phyloP scores from a whole-genome alignment of 2,113 vertebrate genomes.

The Meleagris gallopavo region DNA sequence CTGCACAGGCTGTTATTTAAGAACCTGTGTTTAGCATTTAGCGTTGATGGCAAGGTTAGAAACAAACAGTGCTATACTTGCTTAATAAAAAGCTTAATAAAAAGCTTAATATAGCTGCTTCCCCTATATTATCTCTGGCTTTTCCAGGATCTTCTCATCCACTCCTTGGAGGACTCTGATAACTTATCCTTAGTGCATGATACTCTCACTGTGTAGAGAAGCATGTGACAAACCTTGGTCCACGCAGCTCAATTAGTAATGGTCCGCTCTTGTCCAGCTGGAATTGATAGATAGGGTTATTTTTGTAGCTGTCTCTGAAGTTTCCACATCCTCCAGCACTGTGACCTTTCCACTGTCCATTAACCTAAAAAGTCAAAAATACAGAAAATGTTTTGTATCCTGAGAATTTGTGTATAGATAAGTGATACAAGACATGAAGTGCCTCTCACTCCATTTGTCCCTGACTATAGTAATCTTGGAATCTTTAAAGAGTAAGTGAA shows the following conservation, averaged over 20 bases:
- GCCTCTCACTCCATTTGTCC: neutral
- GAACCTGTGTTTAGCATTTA: neutral
- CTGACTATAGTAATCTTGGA: neutral
- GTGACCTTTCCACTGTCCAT: conserved; percentile 94
- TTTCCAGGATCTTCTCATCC: neutral
- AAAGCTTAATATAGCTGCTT: neutral
- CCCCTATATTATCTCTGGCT: neutral
- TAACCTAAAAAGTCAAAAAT: conserved; percentile 79
- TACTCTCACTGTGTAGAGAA: neutral
- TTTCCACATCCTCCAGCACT: conserved; percentile 96
- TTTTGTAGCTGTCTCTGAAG: conserved; percentile 93
- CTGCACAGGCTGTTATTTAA: neutral
- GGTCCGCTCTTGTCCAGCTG: conserved; percentile 91
- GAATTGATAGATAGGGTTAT: conserved; percentile 95
- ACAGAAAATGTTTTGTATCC: neutral
- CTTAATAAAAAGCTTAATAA: too few species aligned
- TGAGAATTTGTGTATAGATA: neutral
- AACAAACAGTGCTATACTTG: neutral
- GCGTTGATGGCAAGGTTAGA: neutral
- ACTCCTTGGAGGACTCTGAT: neutral
- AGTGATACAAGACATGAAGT: neutral
- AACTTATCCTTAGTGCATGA: neutral
- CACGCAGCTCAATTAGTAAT: conserved; percentile 91
- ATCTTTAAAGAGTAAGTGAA: neutral
- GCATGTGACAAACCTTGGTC: conserved; percentile 85